These are phyloP conservation scores for Dendrolimus pini DNA, from an alignment of 2,888 invertebrate species.

Conservation along the genomic window DNA sequence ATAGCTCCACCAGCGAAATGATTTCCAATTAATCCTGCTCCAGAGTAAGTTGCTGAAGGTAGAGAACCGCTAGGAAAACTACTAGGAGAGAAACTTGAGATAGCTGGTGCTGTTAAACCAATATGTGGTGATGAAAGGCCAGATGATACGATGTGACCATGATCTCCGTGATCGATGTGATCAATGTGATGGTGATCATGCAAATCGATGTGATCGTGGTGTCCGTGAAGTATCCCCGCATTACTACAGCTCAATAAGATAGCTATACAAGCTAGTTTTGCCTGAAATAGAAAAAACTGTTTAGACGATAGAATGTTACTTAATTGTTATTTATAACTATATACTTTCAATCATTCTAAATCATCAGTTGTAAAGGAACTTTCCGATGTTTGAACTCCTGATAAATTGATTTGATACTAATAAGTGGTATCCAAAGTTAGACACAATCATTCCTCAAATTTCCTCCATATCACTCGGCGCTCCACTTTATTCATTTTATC, in stretches of 20 bases:
- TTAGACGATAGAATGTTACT: background rate
- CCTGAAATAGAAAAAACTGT: conserved; percentile 42
- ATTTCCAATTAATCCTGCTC: conserved; percentile 22
- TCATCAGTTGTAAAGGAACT: too few relatives aligned
- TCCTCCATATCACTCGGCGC: too few relatives aligned
- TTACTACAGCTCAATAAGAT: conserved; percentile 56
- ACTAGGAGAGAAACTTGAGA: conserved; percentile 58
- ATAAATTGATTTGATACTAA: background rate
- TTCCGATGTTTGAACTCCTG: too few relatives aligned
- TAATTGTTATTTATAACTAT: too few relatives aligned
- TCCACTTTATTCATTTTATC: too few relatives aligned
- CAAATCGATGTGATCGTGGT: conserved; percentile 20
- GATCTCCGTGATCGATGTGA: conserved; percentile 16
- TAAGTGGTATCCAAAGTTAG: background rate
- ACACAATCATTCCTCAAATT: too few relatives aligned
- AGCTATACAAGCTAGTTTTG: conserved; percentile 58
- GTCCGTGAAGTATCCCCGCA: conserved; percentile 49
- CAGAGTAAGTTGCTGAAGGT: conserved; percentile 57
- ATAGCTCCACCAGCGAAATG: conserved; percentile 8
- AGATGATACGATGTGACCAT: conserved; percentile 13
- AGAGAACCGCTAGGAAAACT: conserved; percentile 61
- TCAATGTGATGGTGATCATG: conserved; percentile 13
- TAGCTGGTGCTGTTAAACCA: conserved; percentile 15
- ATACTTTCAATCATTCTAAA: too few relatives aligned
- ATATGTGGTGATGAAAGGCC: conserved; percentile 11